Evolutionary conservation across 2,113 vertebrate species (phyloP), one percentile per base, ranked within the genome.

Genomic region (Lynx canadensis): DNA sequence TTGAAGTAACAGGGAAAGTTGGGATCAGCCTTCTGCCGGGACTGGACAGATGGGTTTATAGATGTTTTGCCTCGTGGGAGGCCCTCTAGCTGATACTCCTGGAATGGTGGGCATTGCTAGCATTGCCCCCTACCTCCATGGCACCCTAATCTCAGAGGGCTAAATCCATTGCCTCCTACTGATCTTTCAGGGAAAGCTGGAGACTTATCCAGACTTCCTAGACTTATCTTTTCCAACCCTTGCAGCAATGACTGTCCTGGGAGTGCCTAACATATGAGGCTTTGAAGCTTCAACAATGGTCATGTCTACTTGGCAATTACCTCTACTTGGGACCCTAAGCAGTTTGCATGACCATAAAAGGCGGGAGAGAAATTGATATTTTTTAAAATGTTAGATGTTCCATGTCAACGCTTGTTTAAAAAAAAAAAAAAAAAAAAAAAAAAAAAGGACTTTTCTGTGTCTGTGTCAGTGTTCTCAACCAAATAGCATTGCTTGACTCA

Each of bases 401-500:
- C 15, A 52, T 13, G 27, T n/a, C 73, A 91, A 52, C 10, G n/a
- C 8, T 48, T 78, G 14, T 52, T 60, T 69, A 87, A 31, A 41
- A 31, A 81, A 31, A 13, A 68, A 71, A 81, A 25, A 38, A n/a
- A n/a, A n/a, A 87, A 31, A 41, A 31, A 81, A 31, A 13, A 80
- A 55, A 45, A 71, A 81, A 25, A 50, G 69, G 38, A 38, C 21
- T 11, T 84, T 52, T n/a, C 36, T 71, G 50, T 52, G 50, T 66
- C 50, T 86, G 12, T 86, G 36, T 81, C 45, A 73, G 18, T 81
- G 63, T 66, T 94, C 73, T 74, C 23, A 87, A 74, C 55, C 19
- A 94, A 86, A 96, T 65, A 31, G 65, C 55, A 78, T 21, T 31
- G 16, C 57, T 82, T 76, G 38, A 29, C 27, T 71, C 63, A 69